Percentiles rank a stretch among this genome's conserved stretches.
Conservation (phyloP, 2,888 invertebrate species). For the Agrotis segetum region DNA sequence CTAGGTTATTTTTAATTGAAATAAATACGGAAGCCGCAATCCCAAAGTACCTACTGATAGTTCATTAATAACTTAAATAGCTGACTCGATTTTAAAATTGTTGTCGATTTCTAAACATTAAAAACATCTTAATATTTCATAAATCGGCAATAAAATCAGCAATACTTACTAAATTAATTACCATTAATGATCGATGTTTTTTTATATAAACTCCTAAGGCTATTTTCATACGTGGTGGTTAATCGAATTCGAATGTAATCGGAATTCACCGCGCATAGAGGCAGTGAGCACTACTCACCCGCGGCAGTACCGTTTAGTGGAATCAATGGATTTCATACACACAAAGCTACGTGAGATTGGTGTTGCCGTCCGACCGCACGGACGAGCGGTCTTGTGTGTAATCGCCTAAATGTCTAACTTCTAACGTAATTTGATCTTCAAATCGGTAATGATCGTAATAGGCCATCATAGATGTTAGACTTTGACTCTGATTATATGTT, state of each 20-base stretch:
- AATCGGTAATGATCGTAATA: slow-evolving; percentile 39
- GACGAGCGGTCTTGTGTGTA: too few species aligned
- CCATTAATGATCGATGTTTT: slow-evolving; percentile 29
- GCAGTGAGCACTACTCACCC: too few species aligned
- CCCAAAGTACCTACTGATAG: slow-evolving; percentile 4
- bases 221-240: too few species aligned
- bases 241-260: too few species aligned
- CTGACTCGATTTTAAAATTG: not conserved
- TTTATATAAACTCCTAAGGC: slow-evolving; percentile 11
- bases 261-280: too few species aligned
- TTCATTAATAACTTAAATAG: slow-evolving; percentile 2
- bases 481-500: slow-evolving; percentile 52
- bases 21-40: slow-evolving; percentile 15
- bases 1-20: not conserved
- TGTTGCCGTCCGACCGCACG: too few species aligned
- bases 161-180: slow-evolving; percentile 17
- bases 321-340: too few species aligned
- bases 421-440: slow-evolving; percentile 45
- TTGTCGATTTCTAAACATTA: slow-evolving; percentile 6
- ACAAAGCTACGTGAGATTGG: too few species aligned
- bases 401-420: slow-evolving; percentile 15
- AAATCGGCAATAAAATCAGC: slow-evolving; percentile 33
- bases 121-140: slow-evolving; percentile 13
- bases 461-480: slow-evolving; percentile 45
- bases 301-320: too few species aligned